Conservation (phyloP, 2,797 vertebrate species). For the Microchirus variegatus region DNA sequence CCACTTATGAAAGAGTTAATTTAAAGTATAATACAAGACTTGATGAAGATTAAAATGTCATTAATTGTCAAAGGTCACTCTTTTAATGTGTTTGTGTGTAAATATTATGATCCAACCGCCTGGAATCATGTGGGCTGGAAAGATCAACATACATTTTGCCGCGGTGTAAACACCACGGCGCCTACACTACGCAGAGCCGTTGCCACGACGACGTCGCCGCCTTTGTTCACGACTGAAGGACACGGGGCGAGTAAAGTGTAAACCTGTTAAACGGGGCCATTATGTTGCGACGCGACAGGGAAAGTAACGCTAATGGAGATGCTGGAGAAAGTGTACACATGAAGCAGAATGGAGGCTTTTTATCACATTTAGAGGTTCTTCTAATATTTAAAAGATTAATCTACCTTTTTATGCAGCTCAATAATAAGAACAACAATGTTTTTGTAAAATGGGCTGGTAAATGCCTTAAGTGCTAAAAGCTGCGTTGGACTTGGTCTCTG, state of each 20-base stretch:
- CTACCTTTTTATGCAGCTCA: too few species aligned
- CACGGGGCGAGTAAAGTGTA: constrained; percentile 28
- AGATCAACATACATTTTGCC: constrained; percentile 52
- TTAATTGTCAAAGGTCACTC: neutral
- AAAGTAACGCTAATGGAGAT: constrained; percentile 29
- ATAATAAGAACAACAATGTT: too few species aligned
- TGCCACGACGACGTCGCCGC: constrained; percentile 66
- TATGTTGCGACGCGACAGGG: constrained; percentile 8
- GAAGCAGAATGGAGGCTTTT: neutral
- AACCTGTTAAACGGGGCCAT: constrained; percentile 41
- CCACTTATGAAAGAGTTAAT: neutral
- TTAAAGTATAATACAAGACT: neutral
- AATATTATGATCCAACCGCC: constrained; percentile 8
- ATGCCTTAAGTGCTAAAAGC: constrained; percentile 30
- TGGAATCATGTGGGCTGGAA: constrained; percentile 52
- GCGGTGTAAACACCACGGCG: constrained; percentile 47
- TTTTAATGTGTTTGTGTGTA: constrained; percentile 10
- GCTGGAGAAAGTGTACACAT: neutral
- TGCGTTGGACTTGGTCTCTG: constrained; percentile 22
- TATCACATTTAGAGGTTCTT: too few species aligned
- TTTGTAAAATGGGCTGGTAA: constrained; percentile 6
- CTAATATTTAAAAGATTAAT: too few species aligned
- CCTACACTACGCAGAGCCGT: constrained; percentile 51
- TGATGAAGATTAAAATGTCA: neutral
- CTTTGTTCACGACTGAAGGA: constrained; percentile 29